Evolutionary conservation across 2,113 vertebrate genomes (phyloP).

Genomic region (Chaenogobius annularis): DNA sequence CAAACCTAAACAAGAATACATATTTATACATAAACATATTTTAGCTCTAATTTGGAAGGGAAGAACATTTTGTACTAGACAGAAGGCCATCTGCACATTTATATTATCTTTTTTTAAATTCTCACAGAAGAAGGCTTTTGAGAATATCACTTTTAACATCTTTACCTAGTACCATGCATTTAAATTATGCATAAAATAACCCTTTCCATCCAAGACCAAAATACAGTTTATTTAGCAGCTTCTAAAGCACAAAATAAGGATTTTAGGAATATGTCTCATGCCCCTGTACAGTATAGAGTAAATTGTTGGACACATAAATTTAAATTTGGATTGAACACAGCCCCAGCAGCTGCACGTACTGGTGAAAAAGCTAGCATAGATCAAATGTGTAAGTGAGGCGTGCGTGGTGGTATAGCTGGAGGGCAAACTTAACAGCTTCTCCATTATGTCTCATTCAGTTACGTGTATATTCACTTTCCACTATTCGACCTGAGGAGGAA

Average conservation of each 20-base stretch:
- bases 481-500: constrained; percentile 31
- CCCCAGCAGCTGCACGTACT: constrained; percentile 19
- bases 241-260: not conserved
- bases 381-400: constrained; percentile 55
- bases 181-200: not conserved
- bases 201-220: too few relatives aligned
- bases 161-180: not conserved
- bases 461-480: constrained; percentile 27
- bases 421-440: constrained; percentile 26
- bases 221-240: not conserved
- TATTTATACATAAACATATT: too few relatives aligned
- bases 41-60: not conserved
- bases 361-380: constrained; percentile 40
- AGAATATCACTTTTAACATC: not conserved
- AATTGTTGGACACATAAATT: constrained; percentile 20
- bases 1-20: not conserved
- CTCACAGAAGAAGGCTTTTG: too few relatives aligned
- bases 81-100: not conserved
- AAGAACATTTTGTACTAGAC: not conserved
- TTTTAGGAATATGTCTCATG: not conserved
- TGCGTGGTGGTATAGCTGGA: constrained; percentile 39
- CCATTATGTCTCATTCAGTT: constrained; percentile 23
- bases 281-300: not conserved
- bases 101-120: not conserved
- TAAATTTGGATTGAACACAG: constrained; percentile 10